These are phyloP conservation scores for Carassius carassius DNA, from an alignment of 2,113 vertebrate genomes.

Conservation along the genomic window DNA sequence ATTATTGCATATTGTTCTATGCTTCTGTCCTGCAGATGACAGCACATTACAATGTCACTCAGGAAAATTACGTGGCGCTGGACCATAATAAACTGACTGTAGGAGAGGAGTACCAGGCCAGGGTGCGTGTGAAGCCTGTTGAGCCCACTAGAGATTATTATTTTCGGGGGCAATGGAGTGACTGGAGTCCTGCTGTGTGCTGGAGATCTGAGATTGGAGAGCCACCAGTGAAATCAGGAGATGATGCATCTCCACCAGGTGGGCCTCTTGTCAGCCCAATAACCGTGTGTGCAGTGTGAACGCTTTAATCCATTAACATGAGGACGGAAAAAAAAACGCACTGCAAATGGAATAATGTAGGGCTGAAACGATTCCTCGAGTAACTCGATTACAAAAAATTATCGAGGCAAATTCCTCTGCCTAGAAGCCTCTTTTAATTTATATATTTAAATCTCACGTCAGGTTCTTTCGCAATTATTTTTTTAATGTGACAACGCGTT, in stretches of 20 bases:
- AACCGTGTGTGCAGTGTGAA: too few relatives aligned
- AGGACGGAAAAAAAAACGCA: too few relatives aligned
- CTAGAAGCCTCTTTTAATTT: too few relatives aligned
- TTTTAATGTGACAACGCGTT: too few relatives aligned
- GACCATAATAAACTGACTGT: not conserved
- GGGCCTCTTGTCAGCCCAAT: not conserved
- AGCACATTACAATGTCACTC: not conserved
- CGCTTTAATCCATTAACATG: too few relatives aligned
- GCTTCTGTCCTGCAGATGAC: conserved; percentile 28
- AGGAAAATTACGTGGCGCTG: not conserved
- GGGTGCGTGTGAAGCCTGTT: conserved; percentile 65
- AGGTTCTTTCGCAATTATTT: too few relatives aligned
- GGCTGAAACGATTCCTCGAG: too few relatives aligned
- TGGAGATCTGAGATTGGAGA: conserved; percentile 52
- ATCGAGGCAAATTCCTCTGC: too few relatives aligned
- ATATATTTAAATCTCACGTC: too few relatives aligned
- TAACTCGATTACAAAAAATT: too few relatives aligned
- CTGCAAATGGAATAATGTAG: too few relatives aligned
- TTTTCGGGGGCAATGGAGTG: conserved; percentile 63
- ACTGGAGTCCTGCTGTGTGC: conserved; percentile 69
- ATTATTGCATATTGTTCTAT: conserved; percentile 3
- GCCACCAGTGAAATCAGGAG: too few relatives aligned
- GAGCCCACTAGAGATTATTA: fast-evolving
- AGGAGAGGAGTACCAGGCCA: conserved; percentile 51
- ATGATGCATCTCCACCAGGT: not conserved